Conservation (phyloP, 2,113 vertebrate genomes). For the Nycticryphes semicollaris region DNA sequence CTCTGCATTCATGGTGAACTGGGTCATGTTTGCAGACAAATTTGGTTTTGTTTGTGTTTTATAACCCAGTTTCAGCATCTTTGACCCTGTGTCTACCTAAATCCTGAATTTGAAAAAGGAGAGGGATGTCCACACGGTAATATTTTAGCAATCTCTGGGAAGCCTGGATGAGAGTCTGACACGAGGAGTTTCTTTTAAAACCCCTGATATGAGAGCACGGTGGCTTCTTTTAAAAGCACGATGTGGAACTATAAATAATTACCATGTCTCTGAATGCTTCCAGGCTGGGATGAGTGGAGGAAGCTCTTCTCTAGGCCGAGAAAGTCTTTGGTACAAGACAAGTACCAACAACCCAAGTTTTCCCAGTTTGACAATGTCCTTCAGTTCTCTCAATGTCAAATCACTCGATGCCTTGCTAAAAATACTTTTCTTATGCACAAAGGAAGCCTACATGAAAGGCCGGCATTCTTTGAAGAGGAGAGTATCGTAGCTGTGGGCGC, state of each 20-base stretch:
- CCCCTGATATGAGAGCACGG: neutral
- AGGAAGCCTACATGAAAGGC: constrained; percentile 17
- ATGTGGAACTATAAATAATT: neutral
- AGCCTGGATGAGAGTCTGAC: neutral
- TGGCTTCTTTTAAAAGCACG: neutral
- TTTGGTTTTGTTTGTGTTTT: neutral
- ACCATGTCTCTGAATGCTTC: neutral
- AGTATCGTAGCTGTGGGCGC: neutral
- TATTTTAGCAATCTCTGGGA: neutral
- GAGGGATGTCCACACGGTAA: neutral
- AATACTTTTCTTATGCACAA: constrained; percentile 32
- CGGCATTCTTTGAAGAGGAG: constrained; percentile 8
- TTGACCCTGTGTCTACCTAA: neutral
- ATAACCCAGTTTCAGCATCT: neutral
- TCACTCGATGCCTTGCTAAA: constrained; percentile 16
- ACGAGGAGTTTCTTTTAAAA: neutral
- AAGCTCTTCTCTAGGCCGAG: neutral
- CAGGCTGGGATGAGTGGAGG: neutral
- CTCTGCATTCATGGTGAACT: neutral
- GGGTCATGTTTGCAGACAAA: neutral
- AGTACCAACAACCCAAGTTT: neutral
- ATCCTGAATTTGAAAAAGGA: neutral
- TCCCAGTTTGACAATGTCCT: neutral
- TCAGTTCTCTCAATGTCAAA: constrained; percentile 55
- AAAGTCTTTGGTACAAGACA: neutral